Conservation (phyloP, 2,113 vertebrate species). For the Halcyon malimbica region DNA sequence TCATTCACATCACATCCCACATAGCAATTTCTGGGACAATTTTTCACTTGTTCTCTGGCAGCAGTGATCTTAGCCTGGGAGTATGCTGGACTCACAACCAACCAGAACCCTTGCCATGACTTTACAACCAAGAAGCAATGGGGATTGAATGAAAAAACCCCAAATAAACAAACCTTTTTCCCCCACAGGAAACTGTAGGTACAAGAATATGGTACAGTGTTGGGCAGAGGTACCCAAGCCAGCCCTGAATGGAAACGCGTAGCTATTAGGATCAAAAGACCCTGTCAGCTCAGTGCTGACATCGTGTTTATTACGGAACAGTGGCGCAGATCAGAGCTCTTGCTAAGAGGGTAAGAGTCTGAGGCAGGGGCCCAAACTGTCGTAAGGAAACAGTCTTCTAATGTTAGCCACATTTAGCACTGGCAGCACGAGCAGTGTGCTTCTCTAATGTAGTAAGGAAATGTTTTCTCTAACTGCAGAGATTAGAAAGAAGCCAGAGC, state of each 20-base stretch:
- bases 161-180: fast-evolving
- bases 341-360: not conserved
- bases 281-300: not conserved
- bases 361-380: not conserved
- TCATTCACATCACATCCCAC: not conserved
- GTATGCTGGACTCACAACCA: not conserved
- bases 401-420: not conserved
- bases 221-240: not conserved
- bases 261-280: not conserved
- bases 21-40: not conserved
- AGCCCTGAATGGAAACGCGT: not conserved
- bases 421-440: not conserved
- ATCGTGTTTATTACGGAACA: not conserved
- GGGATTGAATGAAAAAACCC: not conserved
- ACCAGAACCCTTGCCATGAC: not conserved
- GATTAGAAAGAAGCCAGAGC: not conserved
- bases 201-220: not conserved
- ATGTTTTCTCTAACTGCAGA: not conserved
- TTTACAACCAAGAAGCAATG: not conserved
- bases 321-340: not conserved
- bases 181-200: not conserved
- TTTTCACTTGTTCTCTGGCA: not conserved
- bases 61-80: not conserved
- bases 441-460: not conserved
- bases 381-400: not conserved